A percentile compares a stretch with the other conserved stretches of the same genome.
Evolutionary conservation across 2,113 vertebrate genomes (phyloP).

Genomic region (Halcyon senegalensis): DNA sequence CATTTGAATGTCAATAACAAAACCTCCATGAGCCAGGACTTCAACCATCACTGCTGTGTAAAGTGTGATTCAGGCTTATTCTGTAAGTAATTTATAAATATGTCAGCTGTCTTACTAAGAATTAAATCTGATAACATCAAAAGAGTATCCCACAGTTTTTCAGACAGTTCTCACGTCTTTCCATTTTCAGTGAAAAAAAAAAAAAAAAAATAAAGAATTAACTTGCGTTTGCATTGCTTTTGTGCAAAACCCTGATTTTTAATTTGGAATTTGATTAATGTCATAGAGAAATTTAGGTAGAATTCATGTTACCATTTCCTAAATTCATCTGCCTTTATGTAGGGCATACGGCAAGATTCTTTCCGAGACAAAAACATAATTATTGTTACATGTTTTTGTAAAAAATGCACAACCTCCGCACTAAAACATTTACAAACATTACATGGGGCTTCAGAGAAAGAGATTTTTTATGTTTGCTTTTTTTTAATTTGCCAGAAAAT

Average conservation of each 20-base stretch:
- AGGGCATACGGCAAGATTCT: background rate
- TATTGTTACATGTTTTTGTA: background rate
- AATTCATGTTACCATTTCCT: constrained; percentile 1
- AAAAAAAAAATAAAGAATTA: background rate
- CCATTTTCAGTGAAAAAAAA: background rate
- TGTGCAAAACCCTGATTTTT: background rate
- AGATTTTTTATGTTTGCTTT: too few species aligned
- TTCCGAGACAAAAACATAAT: background rate
- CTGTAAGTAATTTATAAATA: background rate
- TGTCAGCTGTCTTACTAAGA: background rate
- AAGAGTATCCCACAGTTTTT: background rate
- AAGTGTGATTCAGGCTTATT: background rate
- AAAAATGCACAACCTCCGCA: background rate
- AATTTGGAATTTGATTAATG: background rate
- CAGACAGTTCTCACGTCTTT: background rate
- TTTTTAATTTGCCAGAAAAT: background rate
- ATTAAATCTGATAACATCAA: background rate
- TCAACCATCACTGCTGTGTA: background rate
- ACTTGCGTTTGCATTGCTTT: background rate
- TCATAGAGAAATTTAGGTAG: background rate
- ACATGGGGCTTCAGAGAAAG: background rate
- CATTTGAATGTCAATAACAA: background rate
- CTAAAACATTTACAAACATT: background rate
- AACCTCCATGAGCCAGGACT: background rate
- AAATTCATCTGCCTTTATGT: constrained; percentile 1